A percentile compares a stretch with the other conserved stretches of the same genome.
Conservation (phyloP, 2,113 vertebrate genomes). For the Platichthys flesus region DNA sequence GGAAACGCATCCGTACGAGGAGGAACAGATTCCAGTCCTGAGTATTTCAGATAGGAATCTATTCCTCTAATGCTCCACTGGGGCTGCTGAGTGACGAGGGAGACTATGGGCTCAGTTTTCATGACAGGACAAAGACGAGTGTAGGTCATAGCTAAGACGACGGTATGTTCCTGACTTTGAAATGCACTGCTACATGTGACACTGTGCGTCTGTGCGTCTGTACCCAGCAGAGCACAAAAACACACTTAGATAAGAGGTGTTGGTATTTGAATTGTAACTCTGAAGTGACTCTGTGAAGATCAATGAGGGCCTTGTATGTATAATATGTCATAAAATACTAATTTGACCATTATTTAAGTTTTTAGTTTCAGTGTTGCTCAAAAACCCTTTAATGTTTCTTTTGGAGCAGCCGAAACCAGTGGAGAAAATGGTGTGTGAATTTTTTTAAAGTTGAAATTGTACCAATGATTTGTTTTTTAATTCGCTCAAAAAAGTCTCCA, state of each 20-base stretch:
- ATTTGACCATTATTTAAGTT: not conserved
- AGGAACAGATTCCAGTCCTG: not conserved
- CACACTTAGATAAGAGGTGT: not conserved
- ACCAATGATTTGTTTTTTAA: no score
- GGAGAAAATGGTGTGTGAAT: no score
- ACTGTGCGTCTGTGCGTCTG: not conserved
- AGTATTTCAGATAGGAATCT: not conserved
- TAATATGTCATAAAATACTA: not conserved
- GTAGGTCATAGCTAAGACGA: not conserved
- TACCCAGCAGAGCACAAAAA: not conserved
- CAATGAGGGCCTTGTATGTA: not conserved
- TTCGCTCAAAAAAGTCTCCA: no score
- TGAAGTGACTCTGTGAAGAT: not conserved
- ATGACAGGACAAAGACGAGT: not conserved
- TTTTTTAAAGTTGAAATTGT: no score
- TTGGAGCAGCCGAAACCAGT: not conserved
- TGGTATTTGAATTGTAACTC: not conserved
- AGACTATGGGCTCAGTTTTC: not conserved
- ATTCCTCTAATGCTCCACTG: not conserved
- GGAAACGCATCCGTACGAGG: not conserved
- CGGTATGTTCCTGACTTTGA: conserved; percentile 8
- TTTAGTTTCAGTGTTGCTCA: not conserved
- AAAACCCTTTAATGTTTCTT: not conserved
- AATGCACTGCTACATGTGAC: not conserved
- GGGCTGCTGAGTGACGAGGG: not conserved